Evolutionary conservation across 2,797 vertebrate genomes (phyloP), one percentile per base, ranked within the genome.

Genomic region (Alectoris magna): DNA sequence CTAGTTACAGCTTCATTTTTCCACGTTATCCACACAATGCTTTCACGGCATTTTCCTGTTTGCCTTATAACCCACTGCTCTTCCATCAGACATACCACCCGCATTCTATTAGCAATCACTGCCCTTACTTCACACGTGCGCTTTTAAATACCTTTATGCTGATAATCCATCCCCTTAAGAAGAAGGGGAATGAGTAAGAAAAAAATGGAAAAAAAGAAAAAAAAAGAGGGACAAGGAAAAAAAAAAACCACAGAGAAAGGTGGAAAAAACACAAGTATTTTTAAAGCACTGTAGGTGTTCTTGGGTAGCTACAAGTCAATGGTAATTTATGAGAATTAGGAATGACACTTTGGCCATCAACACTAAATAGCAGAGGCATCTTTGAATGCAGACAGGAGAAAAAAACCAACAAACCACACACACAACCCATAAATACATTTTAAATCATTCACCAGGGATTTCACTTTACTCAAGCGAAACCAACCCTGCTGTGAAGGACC

Each of bases 91-190:
- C 97, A 67, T 67, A 91, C 53, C 91, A 93, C 80, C 91, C 95
- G 97, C 97, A 88, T 97, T 82, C 96, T 94, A 95, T 74, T 93
- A 87, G 48, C 94, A 91, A 82, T 80, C 94, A 78, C 44, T 94
- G 83, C 60, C 59, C 77, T 93, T 79, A 85, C 95, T 84, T 94
- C 83, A 93, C 87, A 95, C 43, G 64, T 94, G 56, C 76, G 81
- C 76, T 89, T 92, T 97, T 91, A 93, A 96, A 95, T 97, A 93
- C 76, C 93, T 97, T 97, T 94, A 95, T 80, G 84, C 26, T 5
- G 15, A 83, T 60, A 85, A 81, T 13, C 14, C 74, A 82, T 7
- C 21, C 34, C 44, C 41, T 79, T 86, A 58, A 76, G 55, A 83
- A 95, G 81, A 26, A 16, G 66, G 44, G 51, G 9, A 17, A 14